Base-by-base conservation (phyloP, 2,113 vertebrate species). In the Scophthalmus maximus region DNA sequence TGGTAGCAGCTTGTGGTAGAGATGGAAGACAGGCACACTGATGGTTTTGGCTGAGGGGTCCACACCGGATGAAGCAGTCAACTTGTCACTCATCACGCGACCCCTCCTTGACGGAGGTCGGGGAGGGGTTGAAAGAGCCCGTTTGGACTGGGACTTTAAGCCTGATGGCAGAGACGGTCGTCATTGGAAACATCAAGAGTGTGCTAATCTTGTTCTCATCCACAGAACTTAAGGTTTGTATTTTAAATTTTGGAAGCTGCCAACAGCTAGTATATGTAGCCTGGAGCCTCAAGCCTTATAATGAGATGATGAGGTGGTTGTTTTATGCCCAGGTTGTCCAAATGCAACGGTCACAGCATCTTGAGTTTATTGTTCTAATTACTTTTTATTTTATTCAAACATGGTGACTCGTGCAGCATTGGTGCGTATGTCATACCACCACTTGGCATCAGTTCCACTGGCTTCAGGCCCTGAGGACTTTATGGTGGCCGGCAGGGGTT, bases 81-180 rank as follows among this genome's bases (percentile, higher is more conserved):
- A 91, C 93, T 98, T 98, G 92, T 99, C 97, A 1, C 95, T 91
- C 85, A 97, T 91, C 67, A 97, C 93, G 25, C 98, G 95, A n/a
- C 98, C 98, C 88, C 98, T 91, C 58, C 98, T 92, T 10, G 98
- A 98, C 0, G 98, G 98, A 26, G 98, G 98, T n/a, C 98, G 94
- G 29, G 97, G 97, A 25, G 97, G 97, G 0, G 96, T 96, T 15
- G 96, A 96, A 34, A 99, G 95, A 38, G 97, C 97, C 50, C 97
- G 94, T 83, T 99, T 99, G 44, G 98, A 99, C 46, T 99, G 98
- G 30, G 97, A 99, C 89, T 99, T 98, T 80, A 99, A 91, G 42
- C 98, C 98, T 99, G 79, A 30, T 1, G 38, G 25, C 7, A 62
- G 15, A 89, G 10, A 60, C 26, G 52, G 47, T 63, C 5, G 62